A percentile compares a stretch with the other conserved stretches of the same genome.
phyloP scores from a whole-genome alignment of 2,888 invertebrate species.

The Philhelius pedissequus region DNA sequence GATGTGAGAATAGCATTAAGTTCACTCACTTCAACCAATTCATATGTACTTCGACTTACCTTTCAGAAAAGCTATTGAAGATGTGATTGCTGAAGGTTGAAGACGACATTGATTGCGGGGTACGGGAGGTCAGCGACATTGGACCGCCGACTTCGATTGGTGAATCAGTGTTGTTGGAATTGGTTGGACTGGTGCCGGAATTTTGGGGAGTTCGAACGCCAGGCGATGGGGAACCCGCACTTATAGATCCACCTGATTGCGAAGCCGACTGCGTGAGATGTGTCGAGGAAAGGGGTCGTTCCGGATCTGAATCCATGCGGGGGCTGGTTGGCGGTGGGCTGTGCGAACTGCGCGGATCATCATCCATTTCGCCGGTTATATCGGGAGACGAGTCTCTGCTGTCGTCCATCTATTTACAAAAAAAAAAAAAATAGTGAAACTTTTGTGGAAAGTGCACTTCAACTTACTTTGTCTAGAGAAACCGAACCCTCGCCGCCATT shows the following conservation, averaged over 20 bases:
- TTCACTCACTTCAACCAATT: not conserved
- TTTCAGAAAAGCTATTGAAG: slow-evolving; percentile 82
- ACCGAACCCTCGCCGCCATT: slow-evolving; percentile 84
- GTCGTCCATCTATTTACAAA: slow-evolving; percentile 74
- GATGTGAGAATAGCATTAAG: slow-evolving; percentile 15
- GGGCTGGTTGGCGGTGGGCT: slow-evolving; percentile 77
- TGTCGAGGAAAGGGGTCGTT: slow-evolving; percentile 78
- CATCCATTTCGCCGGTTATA: slow-evolving; percentile 79
- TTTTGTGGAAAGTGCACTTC: not conserved
- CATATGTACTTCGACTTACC: slow-evolving; percentile 79
- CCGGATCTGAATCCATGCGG: slow-evolving; percentile 77
- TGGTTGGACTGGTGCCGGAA: slow-evolving; percentile 80
- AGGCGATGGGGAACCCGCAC: slow-evolving; percentile 79
- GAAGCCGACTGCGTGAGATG: slow-evolving; percentile 78
- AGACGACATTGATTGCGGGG: slow-evolving; percentile 79
- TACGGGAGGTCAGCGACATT: slow-evolving; percentile 76
- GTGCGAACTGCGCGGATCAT: slow-evolving; percentile 76
- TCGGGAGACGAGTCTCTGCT: slow-evolving; percentile 79
- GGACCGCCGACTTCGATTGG: slow-evolving; percentile 80
- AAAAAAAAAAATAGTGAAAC: not conserved
- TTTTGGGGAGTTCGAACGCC: slow-evolving; percentile 77
- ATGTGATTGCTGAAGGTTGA: slow-evolving; percentile 84
- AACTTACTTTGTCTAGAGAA: slow-evolving; percentile 80
- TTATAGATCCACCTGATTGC: slow-evolving; percentile 80
- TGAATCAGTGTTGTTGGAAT: slow-evolving; percentile 82